A percentile compares a stretch with the other conserved stretches of the same genome.
These are phyloP conservation scores for Ispidina lecontei DNA, from an alignment of 2,797 vertebrate genomes.

Conservation along the genomic window DNA sequence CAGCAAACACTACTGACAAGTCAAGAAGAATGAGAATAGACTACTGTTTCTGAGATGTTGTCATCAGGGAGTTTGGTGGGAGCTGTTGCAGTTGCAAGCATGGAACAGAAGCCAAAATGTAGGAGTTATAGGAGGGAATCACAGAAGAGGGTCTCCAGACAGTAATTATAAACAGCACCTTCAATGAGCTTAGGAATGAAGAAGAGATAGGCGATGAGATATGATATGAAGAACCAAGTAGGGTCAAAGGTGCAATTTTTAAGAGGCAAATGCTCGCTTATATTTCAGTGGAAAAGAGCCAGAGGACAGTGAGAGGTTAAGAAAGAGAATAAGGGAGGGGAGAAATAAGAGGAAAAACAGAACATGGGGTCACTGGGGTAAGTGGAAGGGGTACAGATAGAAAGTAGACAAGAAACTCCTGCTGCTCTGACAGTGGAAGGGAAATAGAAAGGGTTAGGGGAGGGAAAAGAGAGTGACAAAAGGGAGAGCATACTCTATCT, in stretches of 20 bases:
- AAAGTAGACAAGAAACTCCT: constrained; percentile 50
- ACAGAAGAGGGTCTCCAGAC: constrained; percentile 40
- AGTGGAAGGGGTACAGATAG: constrained; percentile 35
- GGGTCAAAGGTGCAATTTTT: constrained; percentile 42
- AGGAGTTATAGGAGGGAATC: constrained; percentile 41
- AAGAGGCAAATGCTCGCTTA: constrained; percentile 43
- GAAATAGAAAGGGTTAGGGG: not conserved
- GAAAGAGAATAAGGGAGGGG: constrained; percentile 18
- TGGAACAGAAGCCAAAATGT: constrained; percentile 54
- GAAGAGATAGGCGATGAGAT: constrained; percentile 47
- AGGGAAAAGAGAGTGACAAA: not conserved
- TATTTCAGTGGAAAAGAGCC: constrained; percentile 44
- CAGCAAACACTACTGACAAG: constrained; percentile 27
- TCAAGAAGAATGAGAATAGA: constrained; percentile 50
- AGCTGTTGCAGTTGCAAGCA: constrained; percentile 46
- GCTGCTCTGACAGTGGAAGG: not conserved
- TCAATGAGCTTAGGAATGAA: constrained; percentile 47
- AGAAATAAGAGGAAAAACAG: constrained; percentile 27
- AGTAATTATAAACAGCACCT: constrained; percentile 59
- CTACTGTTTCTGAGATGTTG: constrained; percentile 60
- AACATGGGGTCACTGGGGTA: constrained; percentile 17
- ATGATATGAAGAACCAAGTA: constrained; percentile 32
- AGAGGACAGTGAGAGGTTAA: constrained; percentile 35
- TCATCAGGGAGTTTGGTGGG: constrained; percentile 53
- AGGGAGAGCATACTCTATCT: not conserved